A percentile compares a stretch with the other conserved stretches of the same genome.
phyloP scores from a whole-genome alignment of 2,888 invertebrate genomes.

The Galeruca laticollis region DNA sequence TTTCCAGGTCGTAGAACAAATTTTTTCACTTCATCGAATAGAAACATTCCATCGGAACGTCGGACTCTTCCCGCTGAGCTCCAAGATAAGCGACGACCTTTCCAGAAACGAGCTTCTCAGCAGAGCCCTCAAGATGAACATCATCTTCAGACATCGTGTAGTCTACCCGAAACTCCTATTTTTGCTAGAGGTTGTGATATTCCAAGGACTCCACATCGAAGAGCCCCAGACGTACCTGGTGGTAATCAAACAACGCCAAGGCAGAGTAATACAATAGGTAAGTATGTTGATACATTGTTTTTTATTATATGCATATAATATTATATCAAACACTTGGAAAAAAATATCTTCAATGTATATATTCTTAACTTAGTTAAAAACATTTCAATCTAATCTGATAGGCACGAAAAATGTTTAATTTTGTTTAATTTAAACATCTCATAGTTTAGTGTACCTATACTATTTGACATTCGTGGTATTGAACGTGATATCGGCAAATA shows the following conservation, averaged over 20 bases:
- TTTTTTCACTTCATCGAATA: constrained; percentile 69
- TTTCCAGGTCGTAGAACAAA: constrained; percentile 55
- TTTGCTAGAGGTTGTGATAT: constrained; percentile 85
- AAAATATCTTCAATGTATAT: too few relatives aligned
- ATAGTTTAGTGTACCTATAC: too few relatives aligned
- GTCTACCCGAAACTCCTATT: constrained; percentile 89
- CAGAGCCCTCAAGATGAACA: constrained; percentile 73
- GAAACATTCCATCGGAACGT: constrained; percentile 75
- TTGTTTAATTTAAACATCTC: too few relatives aligned
- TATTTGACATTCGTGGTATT: too few relatives aligned
- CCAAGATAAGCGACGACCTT: constrained; percentile 57
- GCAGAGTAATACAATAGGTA: constrained; percentile 72
- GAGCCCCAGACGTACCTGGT: constrained; percentile 72
- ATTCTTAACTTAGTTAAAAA: too few relatives aligned
- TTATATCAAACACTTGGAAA: too few relatives aligned
- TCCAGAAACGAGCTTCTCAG: constrained; percentile 67
- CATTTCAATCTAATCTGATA: too few relatives aligned
- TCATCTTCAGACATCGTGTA: constrained; percentile 84
- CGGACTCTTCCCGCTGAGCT: constrained; percentile 79
- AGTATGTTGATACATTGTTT: constrained; percentile 54
- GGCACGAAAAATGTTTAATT: too few relatives aligned
- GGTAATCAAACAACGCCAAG: constrained; percentile 73
- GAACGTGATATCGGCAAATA: too few relatives aligned
- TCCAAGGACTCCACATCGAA: constrained; percentile 83
- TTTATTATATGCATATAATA: too few relatives aligned